Conservation (phyloP, 2,113 vertebrate species). For the Eubucco bourcierii region DNA sequence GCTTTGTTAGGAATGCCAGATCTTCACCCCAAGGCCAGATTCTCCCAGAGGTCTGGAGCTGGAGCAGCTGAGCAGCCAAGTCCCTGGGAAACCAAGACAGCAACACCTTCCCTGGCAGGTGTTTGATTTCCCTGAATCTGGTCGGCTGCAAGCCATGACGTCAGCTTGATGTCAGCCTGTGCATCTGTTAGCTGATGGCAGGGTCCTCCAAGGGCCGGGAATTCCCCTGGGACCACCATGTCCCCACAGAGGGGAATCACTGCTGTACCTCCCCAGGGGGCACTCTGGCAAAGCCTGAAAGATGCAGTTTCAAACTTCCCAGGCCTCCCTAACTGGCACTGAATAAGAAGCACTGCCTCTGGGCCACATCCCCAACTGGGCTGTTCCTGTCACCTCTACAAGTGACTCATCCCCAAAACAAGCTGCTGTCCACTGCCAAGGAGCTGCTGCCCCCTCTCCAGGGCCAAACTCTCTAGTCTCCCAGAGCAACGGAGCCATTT, state of each 20-base stretch:
- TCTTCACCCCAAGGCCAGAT: neutral
- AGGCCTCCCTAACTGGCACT: neutral
- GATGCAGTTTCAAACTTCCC: neutral
- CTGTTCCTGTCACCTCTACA: neutral
- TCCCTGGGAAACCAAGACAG: slow-evolving; percentile 33
- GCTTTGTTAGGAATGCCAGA: slow-evolving; percentile 35
- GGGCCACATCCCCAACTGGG: neutral
- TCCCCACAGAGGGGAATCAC: neutral
- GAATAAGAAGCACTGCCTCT: neutral
- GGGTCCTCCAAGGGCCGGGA: neutral
- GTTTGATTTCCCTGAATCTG: neutral
- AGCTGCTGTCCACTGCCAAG: slow-evolving; percentile 30
- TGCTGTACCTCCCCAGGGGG: neutral
- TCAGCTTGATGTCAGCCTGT: neutral
- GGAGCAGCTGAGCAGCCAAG: neutral
- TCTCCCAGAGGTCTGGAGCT: neutral
- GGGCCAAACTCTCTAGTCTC: neutral
- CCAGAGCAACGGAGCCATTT: slow-evolving; percentile 11
- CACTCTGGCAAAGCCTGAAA: neutral
- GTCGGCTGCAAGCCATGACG: neutral
- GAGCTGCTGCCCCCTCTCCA: neutral
- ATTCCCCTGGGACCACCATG: fast-evolving
- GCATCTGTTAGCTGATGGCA: fast-evolving
- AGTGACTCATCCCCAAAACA: neutral
- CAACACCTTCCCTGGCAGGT: neutral